Evolutionary conservation across 2,888 invertebrate genomes (phyloP).

Genomic region (Melanostoma mellinum): DNA sequence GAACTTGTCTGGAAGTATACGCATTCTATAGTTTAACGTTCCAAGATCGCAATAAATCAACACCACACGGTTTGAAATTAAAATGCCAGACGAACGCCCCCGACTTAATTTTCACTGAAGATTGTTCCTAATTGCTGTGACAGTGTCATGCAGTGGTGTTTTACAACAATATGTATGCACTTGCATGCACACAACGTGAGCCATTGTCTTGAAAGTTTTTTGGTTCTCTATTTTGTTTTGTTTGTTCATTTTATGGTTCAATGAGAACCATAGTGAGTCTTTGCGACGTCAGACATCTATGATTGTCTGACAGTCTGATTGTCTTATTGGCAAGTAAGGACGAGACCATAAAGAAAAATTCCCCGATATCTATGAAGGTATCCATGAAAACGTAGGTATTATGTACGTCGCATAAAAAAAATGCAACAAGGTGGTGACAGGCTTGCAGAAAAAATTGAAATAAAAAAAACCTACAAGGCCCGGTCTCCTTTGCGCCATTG

Average conservation of each 20-base stretch:
- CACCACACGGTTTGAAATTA: slow-evolving; percentile 40
- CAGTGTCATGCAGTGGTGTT: slow-evolving; percentile 11
- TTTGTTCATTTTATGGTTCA: background rate
- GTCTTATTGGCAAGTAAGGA: slow-evolving; percentile 42
- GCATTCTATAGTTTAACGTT: background rate
- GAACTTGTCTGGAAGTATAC: slow-evolving; percentile 8
- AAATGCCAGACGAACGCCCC: slow-evolving; percentile 63
- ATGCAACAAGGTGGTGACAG: slow-evolving; percentile 28
- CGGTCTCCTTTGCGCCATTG: slow-evolving; percentile 10
- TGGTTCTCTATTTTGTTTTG: slow-evolving; percentile 13
- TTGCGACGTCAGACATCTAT: slow-evolving; percentile 40
- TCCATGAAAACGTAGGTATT: slow-evolving; percentile 29
- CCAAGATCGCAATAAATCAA: slow-evolving; percentile 56
- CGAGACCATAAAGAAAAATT: slow-evolving; percentile 58
- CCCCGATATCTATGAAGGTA: slow-evolving; percentile 40
- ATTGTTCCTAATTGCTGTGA: slow-evolving; percentile 61
- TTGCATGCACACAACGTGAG: slow-evolving; percentile 30
- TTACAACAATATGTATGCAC: slow-evolving; percentile 40
- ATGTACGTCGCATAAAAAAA: slow-evolving; percentile 27
- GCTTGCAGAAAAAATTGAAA: slow-evolving; percentile 13
- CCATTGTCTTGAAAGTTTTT: slow-evolving; percentile 10
- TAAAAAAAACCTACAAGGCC: slow-evolving; percentile 3
- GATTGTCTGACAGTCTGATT: slow-evolving; percentile 41
- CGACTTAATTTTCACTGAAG: slow-evolving; percentile 61
- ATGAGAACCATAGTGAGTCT: slow-evolving; percentile 23